A percentile compares a stretch with the other conserved stretches of the same genome.
Conservation (phyloP, 1,140 invertebrate genomes). For the Scylla paramamosain region DNA sequence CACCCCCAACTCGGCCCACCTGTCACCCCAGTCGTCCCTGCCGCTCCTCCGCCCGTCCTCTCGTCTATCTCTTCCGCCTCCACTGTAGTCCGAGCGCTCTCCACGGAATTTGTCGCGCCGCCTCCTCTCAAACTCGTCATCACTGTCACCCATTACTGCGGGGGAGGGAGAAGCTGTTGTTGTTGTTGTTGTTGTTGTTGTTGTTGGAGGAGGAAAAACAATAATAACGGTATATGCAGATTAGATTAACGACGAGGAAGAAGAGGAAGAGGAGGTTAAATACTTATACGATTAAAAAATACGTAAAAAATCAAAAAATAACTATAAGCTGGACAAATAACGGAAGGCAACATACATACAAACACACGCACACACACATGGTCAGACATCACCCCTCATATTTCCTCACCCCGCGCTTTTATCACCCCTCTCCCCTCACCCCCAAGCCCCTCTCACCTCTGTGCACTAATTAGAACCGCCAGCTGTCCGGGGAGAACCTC, state of each 20-base stretch:
- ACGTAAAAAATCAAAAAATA: no score
- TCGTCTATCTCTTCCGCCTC: conserved; percentile 83
- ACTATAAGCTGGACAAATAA: no score
- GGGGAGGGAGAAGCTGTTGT: neutral
- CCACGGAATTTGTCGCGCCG: conserved; percentile 93
- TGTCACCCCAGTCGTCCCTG: conserved; percentile 73
- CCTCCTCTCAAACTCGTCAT: conserved; percentile 94
- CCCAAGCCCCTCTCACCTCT: no score
- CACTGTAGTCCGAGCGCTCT: conserved; percentile 89
- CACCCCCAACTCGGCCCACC: neutral
- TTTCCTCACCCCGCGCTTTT: no score
- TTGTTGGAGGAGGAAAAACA: no score
- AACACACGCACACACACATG: no score
- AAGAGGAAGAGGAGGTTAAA: neutral
- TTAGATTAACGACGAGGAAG: neutral
- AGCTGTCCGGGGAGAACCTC: no score
- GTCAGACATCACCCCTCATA: no score
- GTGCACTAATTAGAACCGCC: no score
- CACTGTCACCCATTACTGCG: conserved; percentile 89
- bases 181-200: no score
- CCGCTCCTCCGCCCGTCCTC: conserved; percentile 68
- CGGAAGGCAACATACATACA: no score
- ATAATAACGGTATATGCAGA: neutral
- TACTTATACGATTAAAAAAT: neutral
- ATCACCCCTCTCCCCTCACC: no score